Conservation (phyloP, 1,140 invertebrate species). For the Diplogasteroides magnus region DNA sequence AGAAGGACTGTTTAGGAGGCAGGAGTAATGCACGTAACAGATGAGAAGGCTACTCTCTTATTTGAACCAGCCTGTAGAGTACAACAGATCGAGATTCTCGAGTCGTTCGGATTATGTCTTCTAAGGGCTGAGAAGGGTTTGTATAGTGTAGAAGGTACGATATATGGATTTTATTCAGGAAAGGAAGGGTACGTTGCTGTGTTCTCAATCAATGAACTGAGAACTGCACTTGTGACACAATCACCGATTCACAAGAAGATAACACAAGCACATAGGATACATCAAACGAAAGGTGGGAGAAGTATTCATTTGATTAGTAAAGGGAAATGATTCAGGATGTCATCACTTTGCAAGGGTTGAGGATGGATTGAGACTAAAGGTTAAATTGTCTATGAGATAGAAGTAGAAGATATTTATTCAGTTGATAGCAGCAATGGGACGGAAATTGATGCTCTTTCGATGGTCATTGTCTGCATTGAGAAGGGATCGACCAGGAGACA, state of each 20-base stretch:
- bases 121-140: slow-evolving; percentile 20
- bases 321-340: slow-evolving; percentile 8
- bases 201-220: slow-evolving; percentile 16
- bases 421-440: slow-evolving; percentile 16
- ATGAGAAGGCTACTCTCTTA: slow-evolving; percentile 7
- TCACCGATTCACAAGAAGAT: slow-evolving; percentile 17
- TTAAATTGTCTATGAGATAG: background rate
- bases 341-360: slow-evolving; percentile 19
- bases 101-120: slow-evolving; percentile 22
- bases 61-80: slow-evolving; percentile 5
- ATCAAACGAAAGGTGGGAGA: slow-evolving; percentile 16
- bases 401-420: background rate
- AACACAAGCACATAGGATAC: slow-evolving; percentile 16
- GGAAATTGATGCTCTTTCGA: slow-evolving; percentile 16
- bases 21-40: slow-evolving; percentile 25
- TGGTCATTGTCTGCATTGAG: slow-evolving; percentile 22
- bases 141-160: no score
- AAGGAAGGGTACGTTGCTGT: slow-evolving; percentile 1
- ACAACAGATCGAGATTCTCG: slow-evolving; percentile 12
- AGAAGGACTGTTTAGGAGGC: background rate
- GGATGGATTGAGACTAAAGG: slow-evolving; percentile 16
- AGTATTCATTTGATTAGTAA: background rate
- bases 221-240: slow-evolving; percentile 8
- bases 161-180: slow-evolving; percentile 4
- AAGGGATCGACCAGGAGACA: slow-evolving; percentile 6